phyloP scores from a whole-genome alignment of 2,113 vertebrate species.

The Stigmatopora nigra region DNA sequence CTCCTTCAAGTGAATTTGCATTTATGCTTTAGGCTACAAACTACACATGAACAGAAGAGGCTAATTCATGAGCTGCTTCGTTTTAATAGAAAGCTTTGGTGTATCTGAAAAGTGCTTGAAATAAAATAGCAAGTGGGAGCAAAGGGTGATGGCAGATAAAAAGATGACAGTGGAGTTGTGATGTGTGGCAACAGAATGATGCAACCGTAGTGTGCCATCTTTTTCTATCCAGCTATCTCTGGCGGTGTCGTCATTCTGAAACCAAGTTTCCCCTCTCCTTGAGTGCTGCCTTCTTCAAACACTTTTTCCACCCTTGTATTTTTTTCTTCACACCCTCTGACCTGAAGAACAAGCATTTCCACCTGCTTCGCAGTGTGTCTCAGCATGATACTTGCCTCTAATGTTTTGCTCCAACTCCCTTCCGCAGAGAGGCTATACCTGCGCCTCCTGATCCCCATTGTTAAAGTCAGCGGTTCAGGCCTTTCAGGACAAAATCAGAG shows the following conservation, averaged over 20 bases:
- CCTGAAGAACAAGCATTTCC: constrained; percentile 24
- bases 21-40: constrained; percentile 41
- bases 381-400: constrained; percentile 41
- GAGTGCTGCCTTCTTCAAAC: neutral
- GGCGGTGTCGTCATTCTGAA: constrained; percentile 14
- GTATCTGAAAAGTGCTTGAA: neutral
- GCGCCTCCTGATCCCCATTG: constrained; percentile 47
- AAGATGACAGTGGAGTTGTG: constrained; percentile 1
- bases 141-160: neutral
- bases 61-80: constrained; percentile 20
- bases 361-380: constrained; percentile 42
- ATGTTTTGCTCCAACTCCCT: constrained; percentile 40
- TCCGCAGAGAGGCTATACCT: constrained; percentile 53
- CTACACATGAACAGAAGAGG: constrained; percentile 36
- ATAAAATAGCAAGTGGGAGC: neutral
- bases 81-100: constrained; percentile 23
- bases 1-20: constrained; percentile 25
- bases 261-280: constrained; percentile 9
- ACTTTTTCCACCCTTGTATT: constrained; percentile 8
- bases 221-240: neutral
- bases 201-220: neutral
- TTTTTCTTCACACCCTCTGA: constrained; percentile 1
- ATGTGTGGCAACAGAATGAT: constrained; percentile 7
- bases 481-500: constrained; percentile 38
- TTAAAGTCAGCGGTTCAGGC: constrained; percentile 48